These are phyloP conservation scores for Diplazon laetatorius DNA, from an alignment of 2,888 invertebrate genomes.

Conservation along the genomic window DNA sequence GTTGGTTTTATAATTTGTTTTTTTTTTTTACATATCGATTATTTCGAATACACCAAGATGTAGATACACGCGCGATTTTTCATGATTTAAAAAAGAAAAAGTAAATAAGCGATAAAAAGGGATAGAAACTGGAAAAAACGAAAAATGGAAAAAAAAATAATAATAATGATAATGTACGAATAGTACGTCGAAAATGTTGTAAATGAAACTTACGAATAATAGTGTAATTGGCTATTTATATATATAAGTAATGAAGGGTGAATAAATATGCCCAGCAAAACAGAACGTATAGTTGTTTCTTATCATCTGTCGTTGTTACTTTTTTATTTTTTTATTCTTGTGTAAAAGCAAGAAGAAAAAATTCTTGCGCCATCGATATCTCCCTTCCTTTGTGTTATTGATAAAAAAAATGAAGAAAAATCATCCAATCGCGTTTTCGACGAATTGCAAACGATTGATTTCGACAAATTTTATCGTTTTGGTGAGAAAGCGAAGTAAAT, in stretches of 20 bases:
- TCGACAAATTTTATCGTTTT: conserved; percentile 1
- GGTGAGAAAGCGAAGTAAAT: not conserved
- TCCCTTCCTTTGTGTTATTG: not conserved
- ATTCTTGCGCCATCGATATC: conserved; percentile 1
- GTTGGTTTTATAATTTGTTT: conserved; percentile 64
- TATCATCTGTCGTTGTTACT: conserved; percentile 14
- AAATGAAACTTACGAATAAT: conserved; percentile 65
- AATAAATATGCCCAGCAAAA: conserved; percentile 78
- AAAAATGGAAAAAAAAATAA: conserved; percentile 21
- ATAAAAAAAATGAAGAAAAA: no score
- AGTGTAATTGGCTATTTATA: conserved; percentile 75
- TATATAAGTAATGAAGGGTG: conserved; percentile 72
- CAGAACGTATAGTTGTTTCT: conserved; percentile 52
- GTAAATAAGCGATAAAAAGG: not conserved
- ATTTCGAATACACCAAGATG: conserved; percentile 50
- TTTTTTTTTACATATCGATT: conserved; percentile 60
- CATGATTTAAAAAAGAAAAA: conserved; percentile 29
- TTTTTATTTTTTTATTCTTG: conserved; percentile 7
- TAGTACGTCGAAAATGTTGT: conserved; percentile 34
- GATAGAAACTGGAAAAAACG: not conserved
- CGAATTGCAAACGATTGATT: not conserved
- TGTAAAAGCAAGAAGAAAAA: not conserved
- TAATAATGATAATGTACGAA: conserved; percentile 21
- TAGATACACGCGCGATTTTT: conserved; percentile 25
- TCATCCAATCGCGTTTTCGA: not conserved